phyloP scores from a whole-genome alignment of 2,888 invertebrate genomes.

The Colletes collaris region DNA sequence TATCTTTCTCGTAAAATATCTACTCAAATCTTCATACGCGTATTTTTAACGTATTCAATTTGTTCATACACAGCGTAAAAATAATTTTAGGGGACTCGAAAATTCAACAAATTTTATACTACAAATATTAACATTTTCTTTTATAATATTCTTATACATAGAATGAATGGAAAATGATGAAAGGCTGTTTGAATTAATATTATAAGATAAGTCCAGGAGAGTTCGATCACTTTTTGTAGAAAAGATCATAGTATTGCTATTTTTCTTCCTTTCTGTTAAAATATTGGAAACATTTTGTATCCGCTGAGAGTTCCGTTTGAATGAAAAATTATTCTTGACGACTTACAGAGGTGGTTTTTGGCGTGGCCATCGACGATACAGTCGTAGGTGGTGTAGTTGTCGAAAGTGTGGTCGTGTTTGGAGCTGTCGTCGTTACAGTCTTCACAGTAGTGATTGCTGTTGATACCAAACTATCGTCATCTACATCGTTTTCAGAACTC shows the following conservation, averaged over 20 bases:
- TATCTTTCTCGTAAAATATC: too few species aligned
- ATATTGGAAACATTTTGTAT: background rate
- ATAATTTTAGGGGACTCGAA: too few species aligned
- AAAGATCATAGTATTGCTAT: too few species aligned
- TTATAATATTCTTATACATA: too few species aligned
- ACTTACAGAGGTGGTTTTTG: constrained; percentile 50
- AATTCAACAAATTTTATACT: too few species aligned
- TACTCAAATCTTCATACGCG: background rate
- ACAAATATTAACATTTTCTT: too few species aligned
- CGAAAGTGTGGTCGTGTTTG: constrained; percentile 45
- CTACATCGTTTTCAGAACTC: constrained; percentile 52
- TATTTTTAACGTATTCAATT: background rate
- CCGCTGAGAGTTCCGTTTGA: background rate
- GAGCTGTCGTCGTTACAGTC: constrained; percentile 39
- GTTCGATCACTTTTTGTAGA: too few species aligned
- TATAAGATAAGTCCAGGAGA: too few species aligned
- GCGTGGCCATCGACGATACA: constrained; percentile 25
- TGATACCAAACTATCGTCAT: constrained; percentile 36
- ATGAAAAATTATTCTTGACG: background rate
- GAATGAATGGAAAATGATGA: too few species aligned
- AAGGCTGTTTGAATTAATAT: too few species aligned
- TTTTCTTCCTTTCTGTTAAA: background rate
- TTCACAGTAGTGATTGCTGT: constrained; percentile 42
- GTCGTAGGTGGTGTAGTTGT: constrained; percentile 50
- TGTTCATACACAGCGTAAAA: too few species aligned